Conservation (phyloP, 2,888 invertebrate genomes). For the Acrocyrtus sp. region DNA sequence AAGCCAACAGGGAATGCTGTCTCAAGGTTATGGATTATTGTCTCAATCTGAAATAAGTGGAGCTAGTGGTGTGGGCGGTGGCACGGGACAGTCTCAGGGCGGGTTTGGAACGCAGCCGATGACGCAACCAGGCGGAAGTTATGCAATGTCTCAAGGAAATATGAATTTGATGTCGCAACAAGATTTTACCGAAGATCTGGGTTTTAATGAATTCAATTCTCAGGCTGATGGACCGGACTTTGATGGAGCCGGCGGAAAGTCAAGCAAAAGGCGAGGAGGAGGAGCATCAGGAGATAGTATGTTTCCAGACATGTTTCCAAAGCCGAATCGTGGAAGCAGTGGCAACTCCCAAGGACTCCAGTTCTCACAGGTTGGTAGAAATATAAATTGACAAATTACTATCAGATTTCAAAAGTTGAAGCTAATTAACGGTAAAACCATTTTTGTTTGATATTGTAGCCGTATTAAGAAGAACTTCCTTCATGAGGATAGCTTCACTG, state of each 20-base stretch:
- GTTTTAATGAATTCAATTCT: constrained; percentile 44
- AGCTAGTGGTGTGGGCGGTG: constrained; percentile 24
- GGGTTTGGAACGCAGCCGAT: constrained; percentile 57
- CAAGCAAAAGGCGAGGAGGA: constrained; percentile 5
- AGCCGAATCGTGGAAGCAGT: constrained; percentile 33
- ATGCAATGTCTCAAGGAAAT: constrained; percentile 53
- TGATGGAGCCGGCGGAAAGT: constrained; percentile 4
- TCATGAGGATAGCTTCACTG: too few species aligned
- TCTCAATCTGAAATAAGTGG: constrained; percentile 43
- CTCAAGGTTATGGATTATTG: constrained; percentile 53
- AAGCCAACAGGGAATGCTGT: constrained; percentile 57
- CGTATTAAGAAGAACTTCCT: too few species aligned
- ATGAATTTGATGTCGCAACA: constrained; percentile 63
- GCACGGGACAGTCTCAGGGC: constrained; percentile 35
- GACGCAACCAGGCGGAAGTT: constrained; percentile 50
- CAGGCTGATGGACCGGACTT: constrained; percentile 26
- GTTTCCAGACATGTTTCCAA: constrained; percentile 1
- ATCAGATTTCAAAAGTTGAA: background rate
- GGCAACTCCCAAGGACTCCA: constrained; percentile 57
- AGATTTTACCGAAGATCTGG: constrained; percentile 59
- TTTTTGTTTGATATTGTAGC: too few species aligned
- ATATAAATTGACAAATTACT: too few species aligned
- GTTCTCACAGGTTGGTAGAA: constrained; percentile 56
- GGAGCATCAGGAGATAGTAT: background rate
- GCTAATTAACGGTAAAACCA: background rate